Base-by-base conservation (phyloP, 2,888 invertebrate genomes). In the Ptychoptera contaminata region DNA sequence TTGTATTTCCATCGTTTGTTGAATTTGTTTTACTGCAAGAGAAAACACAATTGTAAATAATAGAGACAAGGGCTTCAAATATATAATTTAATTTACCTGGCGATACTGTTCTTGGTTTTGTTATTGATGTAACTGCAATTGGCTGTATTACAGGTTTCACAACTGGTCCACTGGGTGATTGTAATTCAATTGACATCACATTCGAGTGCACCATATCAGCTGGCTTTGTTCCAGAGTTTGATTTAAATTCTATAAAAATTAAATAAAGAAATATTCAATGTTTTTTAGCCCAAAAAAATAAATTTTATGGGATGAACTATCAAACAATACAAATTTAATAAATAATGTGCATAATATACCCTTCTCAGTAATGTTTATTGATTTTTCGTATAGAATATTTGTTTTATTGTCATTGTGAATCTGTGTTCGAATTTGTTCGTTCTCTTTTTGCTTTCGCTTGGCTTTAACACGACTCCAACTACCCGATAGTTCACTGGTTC, bases 381-480 rank as follows among this genome's bases (percentile, higher is more conserved):
- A 23, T 23, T 23, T 23, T 23, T 23, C 23, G 23, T 23, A 23
- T 23, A 23, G 7, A 23, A 23, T 23, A 23, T 23, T 23, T 7
- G 23, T 23, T 23, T 23, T 23, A 7, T 23, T 23, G 7, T 23
- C 23, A 23, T 23, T 23, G 23, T 23, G 23, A 7, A 5, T 3
- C 7, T 23, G 23, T 7, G 23, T 23, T 3, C 23, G 23, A 5
- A 23, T 23, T 23, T 23, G 23, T 16, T 42, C 42, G 8, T 42
- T 34, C 10, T 47, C 43, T 11, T 42, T 40, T 39, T 23, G 39
- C 10, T 37, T 31, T 42, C 64, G 62, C 51, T 63, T 65, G 16
- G 72, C 70, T 52, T 68, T 67, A 55, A 74, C 57, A 48, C 69
- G 69, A 54, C 72, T 73, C 74, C 74, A 74, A 55, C 73, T 74